Base-by-base conservation (phyloP, 2,797 vertebrate genomes). In the Hyperoplus lanceolatus region DNA sequence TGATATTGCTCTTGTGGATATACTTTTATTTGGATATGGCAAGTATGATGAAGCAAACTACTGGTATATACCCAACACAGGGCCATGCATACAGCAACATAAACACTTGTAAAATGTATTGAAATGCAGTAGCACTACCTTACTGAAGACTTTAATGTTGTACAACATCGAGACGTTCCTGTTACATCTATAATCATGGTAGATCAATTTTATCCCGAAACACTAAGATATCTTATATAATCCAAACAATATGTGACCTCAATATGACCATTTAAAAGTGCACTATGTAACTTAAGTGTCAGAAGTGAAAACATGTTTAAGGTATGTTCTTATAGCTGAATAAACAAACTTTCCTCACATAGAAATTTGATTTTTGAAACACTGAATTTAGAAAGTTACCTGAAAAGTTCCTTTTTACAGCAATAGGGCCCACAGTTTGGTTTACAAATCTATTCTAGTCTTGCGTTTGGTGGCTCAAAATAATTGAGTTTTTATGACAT, bases 1-100 rank as follows among this genome's bases (percentile, higher is more conserved):
- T 88, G 71, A 89, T 82, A 86, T 87, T 64, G 81, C 78, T 85
- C 59, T 72, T 87, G 82, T 91, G 81, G 77, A 88, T 86, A 80
- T 74, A 73, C 85, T 88, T 88, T 88, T 79, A 75, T 82, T 87
- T 89, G 88, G 72, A 83, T 84, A 84, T 58, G 65, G 84, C 14
- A 58, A 79, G 73, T 87, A 68, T 80, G 77, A 87, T 46, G 63
- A 81, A 70, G 81, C 78, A 81, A 81, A 84, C 74, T 80, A 75
- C 78, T 79, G 51, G 65, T 79, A 71, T 62, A 53, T 56, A 65
- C 71, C 68, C 72, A 70, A 18, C 29, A 80, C 70, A 83, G 74
- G 77, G 77, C 12, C 29, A 43, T 63, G 39, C 43, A 70, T 41
- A 84, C 65, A 81, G 45, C 58, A 80, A 41, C 70, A 78, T 64